Conservation (phyloP, 2,113 vertebrate genomes). For the Indri indri region DNA sequence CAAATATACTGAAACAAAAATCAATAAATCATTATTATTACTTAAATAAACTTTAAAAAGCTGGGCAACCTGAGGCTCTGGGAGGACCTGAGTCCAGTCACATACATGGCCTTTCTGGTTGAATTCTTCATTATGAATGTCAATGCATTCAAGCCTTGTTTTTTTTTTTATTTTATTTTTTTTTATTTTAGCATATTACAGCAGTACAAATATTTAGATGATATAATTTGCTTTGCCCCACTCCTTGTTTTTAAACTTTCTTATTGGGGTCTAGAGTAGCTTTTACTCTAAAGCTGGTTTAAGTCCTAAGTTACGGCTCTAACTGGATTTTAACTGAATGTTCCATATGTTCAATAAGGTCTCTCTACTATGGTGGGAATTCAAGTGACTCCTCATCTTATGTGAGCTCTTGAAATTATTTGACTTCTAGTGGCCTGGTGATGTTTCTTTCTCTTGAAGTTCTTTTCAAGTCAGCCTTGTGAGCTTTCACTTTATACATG, state of each 20-base stretch:
- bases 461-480: not conserved
- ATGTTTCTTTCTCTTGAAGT: not conserved
- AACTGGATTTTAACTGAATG: not conserved
- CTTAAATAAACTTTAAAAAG: not conserved
- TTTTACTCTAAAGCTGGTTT: not conserved
- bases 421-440: not conserved
- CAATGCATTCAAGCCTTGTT: not conserved
- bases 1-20: not conserved
- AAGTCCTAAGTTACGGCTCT: not conserved
- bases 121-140: not conserved
- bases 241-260: not conserved
- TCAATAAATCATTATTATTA: not conserved
- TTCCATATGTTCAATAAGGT: not conserved
- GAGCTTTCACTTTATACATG: not conserved
- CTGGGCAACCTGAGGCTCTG: not conserved
- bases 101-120: not conserved
- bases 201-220: no score
- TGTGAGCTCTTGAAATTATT: not conserved
- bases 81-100: not conserved
- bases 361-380: not conserved
- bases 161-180: not conserved
- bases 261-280: fast-evolving
- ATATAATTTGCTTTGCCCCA: no score
- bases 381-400: not conserved
- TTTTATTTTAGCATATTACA: no score